Base-by-base conservation (phyloP, 1,140 invertebrate species). In the Stegodyphus mimosarum region DNA sequence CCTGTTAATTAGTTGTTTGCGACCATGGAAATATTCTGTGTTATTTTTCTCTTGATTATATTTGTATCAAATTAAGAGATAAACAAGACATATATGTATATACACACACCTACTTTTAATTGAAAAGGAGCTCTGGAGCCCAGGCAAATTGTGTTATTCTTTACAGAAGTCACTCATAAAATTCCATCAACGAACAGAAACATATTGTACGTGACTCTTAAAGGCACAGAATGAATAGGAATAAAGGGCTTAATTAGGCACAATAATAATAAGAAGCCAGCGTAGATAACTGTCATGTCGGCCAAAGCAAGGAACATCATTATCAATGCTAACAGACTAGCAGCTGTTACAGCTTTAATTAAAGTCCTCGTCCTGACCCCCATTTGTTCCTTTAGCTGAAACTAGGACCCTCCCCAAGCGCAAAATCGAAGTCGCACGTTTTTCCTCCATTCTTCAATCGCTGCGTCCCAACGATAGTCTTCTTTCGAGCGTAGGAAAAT, bases 271-370 rank as follows among this genome's bases (percentile, higher is more conserved):
- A 55, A 81, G 69, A 81, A 80, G 11, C 33, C 7, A 81, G 67
- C 69, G n/a, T 53, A 48, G 67, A 81, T 81, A 81, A 72, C 78
- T 81, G 78, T 72, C 78, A 81, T 72, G 78, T 49, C 73, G 52
- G 48, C 69, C 67, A 33, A 53, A 71, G 66, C 48, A 17, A 33
- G 49, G 33, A 52, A 70, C 78, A 72, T 81, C 78, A 81, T 81
- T 81, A 81, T 72, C 78, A 81, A 71, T 81, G 78, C 67, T 72
- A 72, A 81, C 78, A 81, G 69, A 71, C 69, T 49, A 81, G 69
- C 78, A 81, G 67, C 78, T 81, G 78, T 72, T 81, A 63, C 78
- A 64, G 52, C 70, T 72, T 81, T 81, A 81, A 81, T 81, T 81
- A 81, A 81, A 81, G 78, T 49, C 33, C 78, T 81, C 67, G 52